These are phyloP conservation scores for Cantharis nigra DNA, from an alignment of 2,888 invertebrate genomes.

Conservation along the genomic window DNA sequence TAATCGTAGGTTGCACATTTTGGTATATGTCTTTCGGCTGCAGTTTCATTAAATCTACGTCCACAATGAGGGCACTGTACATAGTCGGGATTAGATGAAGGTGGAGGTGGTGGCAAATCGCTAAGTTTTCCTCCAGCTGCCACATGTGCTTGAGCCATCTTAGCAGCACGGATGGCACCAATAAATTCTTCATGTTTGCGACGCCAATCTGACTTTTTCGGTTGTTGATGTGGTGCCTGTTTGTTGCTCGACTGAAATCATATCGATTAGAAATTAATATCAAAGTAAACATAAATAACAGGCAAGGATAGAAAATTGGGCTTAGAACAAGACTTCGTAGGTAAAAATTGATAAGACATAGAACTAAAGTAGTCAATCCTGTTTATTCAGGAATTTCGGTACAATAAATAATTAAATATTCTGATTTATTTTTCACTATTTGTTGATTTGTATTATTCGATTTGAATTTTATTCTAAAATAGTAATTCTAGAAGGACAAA, in stretches of 20 bases:
- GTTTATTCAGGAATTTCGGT: too few species aligned
- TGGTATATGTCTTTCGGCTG: slow-evolving; percentile 91
- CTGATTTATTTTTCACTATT: too few species aligned
- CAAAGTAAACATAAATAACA: background rate
- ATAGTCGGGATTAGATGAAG: slow-evolving; percentile 88
- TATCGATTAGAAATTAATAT: background rate
- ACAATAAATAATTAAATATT: too few species aligned
- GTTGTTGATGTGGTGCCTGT: background rate
- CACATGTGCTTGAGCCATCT: slow-evolving; percentile 78
- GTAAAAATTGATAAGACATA: too few species aligned
- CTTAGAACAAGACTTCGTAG: too few species aligned
- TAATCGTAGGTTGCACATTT: slow-evolving; percentile 83
- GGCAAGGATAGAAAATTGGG: too few species aligned
- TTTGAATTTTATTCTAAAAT: too few species aligned
- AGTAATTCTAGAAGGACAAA: too few species aligned
- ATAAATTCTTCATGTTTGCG: slow-evolving; percentile 94
- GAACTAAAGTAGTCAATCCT: too few species aligned
- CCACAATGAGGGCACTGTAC: slow-evolving; percentile 87
- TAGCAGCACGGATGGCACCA: slow-evolving; percentile 86
- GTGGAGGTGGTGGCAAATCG: slow-evolving; percentile 89
- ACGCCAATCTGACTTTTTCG: slow-evolving; percentile 71
- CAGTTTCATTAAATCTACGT: slow-evolving; percentile 80
- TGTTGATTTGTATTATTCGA: too few species aligned
- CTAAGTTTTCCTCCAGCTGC: slow-evolving; percentile 84
- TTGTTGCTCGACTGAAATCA: slow-evolving; percentile 2